These are phyloP conservation scores for Enteromius thamalakanensis DNA, from an alignment of 2,797 vertebrate species.

Conservation along the genomic window DNA sequence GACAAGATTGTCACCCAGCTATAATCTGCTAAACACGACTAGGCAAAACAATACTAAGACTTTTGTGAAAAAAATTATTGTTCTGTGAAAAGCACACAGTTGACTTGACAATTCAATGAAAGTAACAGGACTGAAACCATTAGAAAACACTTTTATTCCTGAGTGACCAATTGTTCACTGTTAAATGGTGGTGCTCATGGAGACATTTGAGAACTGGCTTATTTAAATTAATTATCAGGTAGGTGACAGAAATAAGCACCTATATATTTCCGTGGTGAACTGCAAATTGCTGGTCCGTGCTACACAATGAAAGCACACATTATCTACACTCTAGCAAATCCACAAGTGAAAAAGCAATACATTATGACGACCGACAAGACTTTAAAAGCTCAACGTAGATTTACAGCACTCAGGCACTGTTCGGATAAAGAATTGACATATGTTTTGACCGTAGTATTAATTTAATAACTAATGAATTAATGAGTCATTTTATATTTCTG, in stretches of 20 bases:
- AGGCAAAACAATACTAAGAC: not conserved
- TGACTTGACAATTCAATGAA: not conserved
- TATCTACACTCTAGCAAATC: not conserved
- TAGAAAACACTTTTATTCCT: not conserved
- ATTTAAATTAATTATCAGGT: conserved; percentile 32
- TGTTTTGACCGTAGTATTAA: not conserved
- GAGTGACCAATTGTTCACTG: not conserved
- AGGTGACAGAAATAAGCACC: conserved; percentile 22
- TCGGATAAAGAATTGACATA: not conserved
- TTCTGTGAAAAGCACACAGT: not conserved
- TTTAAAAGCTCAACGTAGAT: not conserved
- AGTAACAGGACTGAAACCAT: not conserved
- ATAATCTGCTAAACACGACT: not conserved
- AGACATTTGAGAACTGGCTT: conserved; percentile 34
- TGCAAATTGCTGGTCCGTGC: conserved; percentile 15
- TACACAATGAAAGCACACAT: conserved; percentile 1
- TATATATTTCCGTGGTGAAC: not conserved
- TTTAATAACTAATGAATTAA: not conserved
- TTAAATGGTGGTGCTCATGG: not conserved
- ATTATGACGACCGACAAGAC: not conserved
- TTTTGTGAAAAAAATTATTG: not conserved
- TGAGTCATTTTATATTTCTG: not conserved
- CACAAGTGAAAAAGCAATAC: not conserved
- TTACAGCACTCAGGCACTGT: not conserved
- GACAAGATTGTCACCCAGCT: not conserved